phyloP scores from a whole-genome alignment of 2,797 vertebrate genomes.

The Eurystomus glaucurus region DNA sequence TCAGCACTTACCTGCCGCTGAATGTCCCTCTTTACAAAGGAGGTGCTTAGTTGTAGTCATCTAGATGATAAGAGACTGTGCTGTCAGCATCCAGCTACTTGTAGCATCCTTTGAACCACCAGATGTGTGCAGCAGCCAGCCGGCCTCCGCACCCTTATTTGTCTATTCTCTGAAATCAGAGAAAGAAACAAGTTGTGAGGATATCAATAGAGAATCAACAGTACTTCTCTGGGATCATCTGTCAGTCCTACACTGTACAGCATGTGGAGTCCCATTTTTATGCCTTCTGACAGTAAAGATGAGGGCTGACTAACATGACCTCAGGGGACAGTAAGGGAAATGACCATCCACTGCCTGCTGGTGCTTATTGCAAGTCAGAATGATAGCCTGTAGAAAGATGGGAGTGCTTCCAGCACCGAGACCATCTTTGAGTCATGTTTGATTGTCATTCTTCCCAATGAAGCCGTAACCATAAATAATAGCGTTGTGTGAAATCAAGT shows the following conservation, averaged over 20 bases:
- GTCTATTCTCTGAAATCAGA: not conserved
- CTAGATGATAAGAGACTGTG: not conserved
- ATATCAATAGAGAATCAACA: not conserved
- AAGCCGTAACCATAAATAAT: constrained; percentile 64
- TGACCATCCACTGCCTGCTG: constrained; percentile 46
- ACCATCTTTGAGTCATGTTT: constrained; percentile 34
- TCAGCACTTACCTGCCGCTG: not conserved
- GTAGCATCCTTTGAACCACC: not conserved
- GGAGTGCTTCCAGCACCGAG: constrained; percentile 33
- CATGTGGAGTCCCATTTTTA: constrained; percentile 6
- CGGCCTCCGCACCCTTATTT: not conserved
- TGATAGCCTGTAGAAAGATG: constrained; percentile 38
- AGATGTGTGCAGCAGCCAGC: not conserved
- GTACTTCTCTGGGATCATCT: not conserved
- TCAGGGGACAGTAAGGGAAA: constrained; percentile 40
- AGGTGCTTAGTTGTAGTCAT: not conserved
- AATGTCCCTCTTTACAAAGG: not conserved
- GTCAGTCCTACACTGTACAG: not conserved
- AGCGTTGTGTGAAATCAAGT: constrained; percentile 46
- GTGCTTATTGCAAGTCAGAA: constrained; percentile 43
- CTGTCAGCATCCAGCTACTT: not conserved
- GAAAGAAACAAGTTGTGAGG: not conserved
- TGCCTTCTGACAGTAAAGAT: constrained; percentile 37
- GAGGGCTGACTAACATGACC: constrained; percentile 49
- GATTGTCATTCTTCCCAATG: constrained; percentile 47